Base-by-base conservation (phyloP, 2,888 invertebrate species). In the Parochlus steinenii region DNA sequence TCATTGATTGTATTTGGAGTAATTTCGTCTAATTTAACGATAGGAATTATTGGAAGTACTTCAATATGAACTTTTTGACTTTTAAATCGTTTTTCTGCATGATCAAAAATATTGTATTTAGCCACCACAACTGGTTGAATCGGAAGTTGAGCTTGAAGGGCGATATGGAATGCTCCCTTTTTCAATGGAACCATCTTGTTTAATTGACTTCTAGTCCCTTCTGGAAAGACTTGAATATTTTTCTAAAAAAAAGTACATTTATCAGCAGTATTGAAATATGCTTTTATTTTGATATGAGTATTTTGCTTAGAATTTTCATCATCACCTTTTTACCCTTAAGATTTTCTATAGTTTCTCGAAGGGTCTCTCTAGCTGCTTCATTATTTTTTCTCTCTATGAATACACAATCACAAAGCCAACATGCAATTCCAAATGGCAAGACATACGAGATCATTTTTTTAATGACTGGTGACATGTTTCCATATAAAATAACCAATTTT, bases 141-240 rank as follows among this genome's bases (percentile, higher is more conserved):
- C 3, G 87, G 83, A 35, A 79, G 69, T 48, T 69, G 70, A 1
- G 80, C 76, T 41, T 71, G 69, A 43, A 86, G 62, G 1, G 90
- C 89, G 40, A 87, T 70, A 57, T 87, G 82, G 61, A 92, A 90
- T 8, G 85, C 89, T 5, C 89, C 89, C 53, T 89, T 90, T 52
- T 89, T 85, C 58, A 90, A 87, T 3, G 85, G 81, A 44, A 86
- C 57, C 48, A 90, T 58, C 12, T 67, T 65, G 49, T 75, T 72
- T n/a, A n/a, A n/a, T n/a, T n/a, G n/a, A n/a, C n/a, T n/a, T 43
- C 89, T 62, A 11, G 86, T 87, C 11, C 89, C 89, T 61, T 90
- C 89, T 3, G 89, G 87, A 54, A 85, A 90, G 42, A 89, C 65
- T 52, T 81, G 66, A 35, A 89, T 59, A 54, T 74, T 72, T 6